A percentile compares a stretch with the other conserved stretches of the same genome.
These are phyloP conservation scores for Nansenia antarctica DNA, from an alignment of 2,113 vertebrate species.

Conservation along the genomic window DNA sequence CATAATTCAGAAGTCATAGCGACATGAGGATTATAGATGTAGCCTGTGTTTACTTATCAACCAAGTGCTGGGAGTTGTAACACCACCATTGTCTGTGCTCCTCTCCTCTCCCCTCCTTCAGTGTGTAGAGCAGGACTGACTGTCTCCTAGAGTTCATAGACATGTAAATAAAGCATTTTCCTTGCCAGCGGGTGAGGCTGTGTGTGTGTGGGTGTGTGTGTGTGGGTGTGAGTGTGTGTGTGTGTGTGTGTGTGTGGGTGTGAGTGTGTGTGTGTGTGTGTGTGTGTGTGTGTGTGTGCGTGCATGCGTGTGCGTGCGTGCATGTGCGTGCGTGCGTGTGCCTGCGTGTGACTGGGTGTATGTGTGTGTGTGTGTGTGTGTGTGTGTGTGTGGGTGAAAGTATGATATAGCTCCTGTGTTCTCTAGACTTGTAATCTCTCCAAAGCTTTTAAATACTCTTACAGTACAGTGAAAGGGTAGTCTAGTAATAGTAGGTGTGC, in stretches of 20 bases:
- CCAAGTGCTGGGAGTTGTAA: conserved; percentile 79
- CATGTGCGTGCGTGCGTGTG: not conserved
- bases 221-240: not conserved
- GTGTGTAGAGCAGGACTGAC: not conserved
- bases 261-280: not conserved
- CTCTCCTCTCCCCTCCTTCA: not conserved
- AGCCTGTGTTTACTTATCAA: conserved; percentile 82
- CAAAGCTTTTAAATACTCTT: not conserved
- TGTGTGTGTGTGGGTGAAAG: not conserved
- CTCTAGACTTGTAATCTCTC: not conserved
- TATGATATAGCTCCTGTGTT: conserved; percentile 1
- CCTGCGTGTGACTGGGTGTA: not conserved
- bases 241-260: not conserved
- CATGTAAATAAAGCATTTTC: not conserved
- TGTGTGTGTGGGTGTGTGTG: conserved; percentile 1
- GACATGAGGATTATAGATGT: conserved; percentile 77
- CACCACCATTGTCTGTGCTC: conserved; percentile 25
- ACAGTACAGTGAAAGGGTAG: not conserved
- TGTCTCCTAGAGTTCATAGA: not conserved
- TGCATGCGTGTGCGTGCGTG: too few relatives aligned
- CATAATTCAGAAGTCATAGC: conserved; percentile 75
- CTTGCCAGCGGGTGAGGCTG: not conserved
- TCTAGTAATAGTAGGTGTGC: not conserved
- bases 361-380: not conserved
- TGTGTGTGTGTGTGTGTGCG: too few relatives aligned